phyloP scores from a whole-genome alignment of 92 coral and sea anemone genomes.

The Porites rus region DNA sequence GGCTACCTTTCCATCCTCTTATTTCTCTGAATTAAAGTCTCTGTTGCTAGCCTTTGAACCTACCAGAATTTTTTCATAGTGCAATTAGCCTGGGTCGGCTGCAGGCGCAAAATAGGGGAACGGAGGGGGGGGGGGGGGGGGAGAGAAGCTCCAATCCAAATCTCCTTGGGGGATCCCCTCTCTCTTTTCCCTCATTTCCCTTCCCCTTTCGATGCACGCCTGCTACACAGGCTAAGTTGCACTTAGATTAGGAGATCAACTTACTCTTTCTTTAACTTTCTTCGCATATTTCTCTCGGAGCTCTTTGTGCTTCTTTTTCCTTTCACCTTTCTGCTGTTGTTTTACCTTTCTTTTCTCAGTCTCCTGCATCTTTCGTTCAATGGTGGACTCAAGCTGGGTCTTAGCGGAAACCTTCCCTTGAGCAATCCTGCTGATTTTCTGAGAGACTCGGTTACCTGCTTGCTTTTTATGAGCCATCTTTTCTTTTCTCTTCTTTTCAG shows the following conservation, averaged over 20 bases:
- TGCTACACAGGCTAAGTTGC: neutral
- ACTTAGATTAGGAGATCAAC: neutral
- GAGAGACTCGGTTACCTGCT: conserved; percentile 16
- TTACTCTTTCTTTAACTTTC: conserved; percentile 20
- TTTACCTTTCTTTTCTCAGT: conserved; percentile 4
- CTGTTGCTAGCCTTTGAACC: too few species aligned
- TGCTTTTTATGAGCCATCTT: conserved; percentile 8
- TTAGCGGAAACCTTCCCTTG: conserved; percentile 23
- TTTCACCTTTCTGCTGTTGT: conserved; percentile 6
- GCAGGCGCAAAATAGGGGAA: too few species aligned
- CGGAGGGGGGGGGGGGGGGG: too few species aligned
- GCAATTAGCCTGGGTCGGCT: too few species aligned
- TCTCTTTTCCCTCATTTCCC: too few species aligned
- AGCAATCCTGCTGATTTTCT: conserved; percentile 5
- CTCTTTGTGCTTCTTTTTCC: neutral
- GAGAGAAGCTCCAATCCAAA: too few species aligned
- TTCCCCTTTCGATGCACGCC: too few species aligned
- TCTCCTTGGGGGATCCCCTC: too few species aligned
- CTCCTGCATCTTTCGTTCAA: neutral
- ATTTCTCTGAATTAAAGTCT: too few species aligned
- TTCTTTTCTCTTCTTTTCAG: conserved; percentile 6
- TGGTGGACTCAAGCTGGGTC: conserved; percentile 11
- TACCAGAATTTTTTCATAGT: too few species aligned
- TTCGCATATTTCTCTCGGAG: conserved; percentile 12
- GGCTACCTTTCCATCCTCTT: too few species aligned